A percentile compares a stretch with the other conserved stretches of the same genome.
Evolutionary conservation across 2,888 invertebrate genomes (phyloP).

Genomic region (Harpalus rubripes): DNA sequence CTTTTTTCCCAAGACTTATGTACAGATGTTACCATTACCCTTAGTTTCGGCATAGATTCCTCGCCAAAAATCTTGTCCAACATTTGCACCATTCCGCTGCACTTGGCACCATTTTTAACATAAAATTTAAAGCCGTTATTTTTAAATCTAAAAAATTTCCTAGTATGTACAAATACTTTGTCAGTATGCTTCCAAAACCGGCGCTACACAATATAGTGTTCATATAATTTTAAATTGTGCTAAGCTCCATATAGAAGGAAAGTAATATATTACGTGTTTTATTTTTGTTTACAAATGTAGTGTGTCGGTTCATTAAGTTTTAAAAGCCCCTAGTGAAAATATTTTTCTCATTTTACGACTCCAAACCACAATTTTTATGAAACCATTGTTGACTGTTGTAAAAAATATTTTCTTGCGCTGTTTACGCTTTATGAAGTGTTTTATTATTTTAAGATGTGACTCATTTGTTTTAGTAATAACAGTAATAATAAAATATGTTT

Average conservation of each 20-base stretch:
- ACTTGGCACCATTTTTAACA: no score
- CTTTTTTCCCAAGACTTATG: no score
- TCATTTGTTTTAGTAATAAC: conserved; percentile 17
- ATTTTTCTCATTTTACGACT: conserved; percentile 14
- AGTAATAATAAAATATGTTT: conserved; percentile 5
- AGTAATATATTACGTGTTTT: neutral
- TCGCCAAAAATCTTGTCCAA: no score
- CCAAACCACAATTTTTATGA: conserved; percentile 12
- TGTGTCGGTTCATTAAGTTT: neutral
- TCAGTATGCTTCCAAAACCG: no score
- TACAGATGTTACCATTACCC: no score
- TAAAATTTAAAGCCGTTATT: no score
- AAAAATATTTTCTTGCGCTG: conserved; percentile 12
- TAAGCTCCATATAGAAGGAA: neutral
- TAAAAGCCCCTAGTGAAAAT: neutral
- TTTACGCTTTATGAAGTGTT: conserved; percentile 21
- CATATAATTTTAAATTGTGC: neutral
- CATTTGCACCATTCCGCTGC: no score
- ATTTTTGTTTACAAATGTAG: neutral
- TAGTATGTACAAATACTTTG: no score
- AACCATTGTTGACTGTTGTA: conserved; percentile 4
- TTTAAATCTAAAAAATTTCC: no score
- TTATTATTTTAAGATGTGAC: conserved; percentile 30
- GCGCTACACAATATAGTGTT: no score
- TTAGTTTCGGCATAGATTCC: no score